Evolutionary conservation across 2,113 vertebrate genomes (phyloP), one percentile per base, ranked within the genome.

Genomic region (Chloroceryle aenea): DNA sequence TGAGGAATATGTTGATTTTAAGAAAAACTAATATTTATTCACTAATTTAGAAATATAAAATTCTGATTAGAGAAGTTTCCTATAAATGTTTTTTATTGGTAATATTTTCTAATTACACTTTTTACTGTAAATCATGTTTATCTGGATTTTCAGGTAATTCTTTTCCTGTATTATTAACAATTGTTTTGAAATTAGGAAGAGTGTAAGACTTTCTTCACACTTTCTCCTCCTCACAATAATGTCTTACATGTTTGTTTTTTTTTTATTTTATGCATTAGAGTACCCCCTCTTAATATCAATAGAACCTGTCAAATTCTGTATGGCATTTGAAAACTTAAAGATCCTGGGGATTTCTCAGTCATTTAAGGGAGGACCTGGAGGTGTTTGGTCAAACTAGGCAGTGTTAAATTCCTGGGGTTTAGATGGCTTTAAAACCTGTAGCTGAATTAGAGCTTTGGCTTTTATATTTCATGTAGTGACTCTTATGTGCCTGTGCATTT

Each of bases 171-270:
- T 52, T 72, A 23, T 11, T 74, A 67, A 34, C 6, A 76, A 36
- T 25, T 0, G 25, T 42, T 84, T 80, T 9, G 66, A 81, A 87
- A 66, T 30, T 14, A n/a, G 3, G 2, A 26, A 34, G 16, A 55
- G 42, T 56, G 47, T 34, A 47, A 59, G 10, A 48, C 1, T 32
- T 61, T 61, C 17, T 85, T 78, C 22, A 61, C 15, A 63, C 3
- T 43, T 2, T 40, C 1, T 78, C 8, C 7, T 68, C 14, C 4
- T 59, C 32, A 10, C 20, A n/a, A 30, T 36, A 3, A 1, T 63
- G 36, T 61, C 12, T 50, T 56, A 74, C 13, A 42, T 2, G 0
- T 3, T 52, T 2, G 0, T 3, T 52, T 92, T 77, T 4, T 52
- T 62, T 32, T 8, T 27, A 38, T 36, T 68, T 83, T 53, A 38